Evolutionary conservation across 2,797 vertebrate species (phyloP).

Genomic region (Typhlichthys eigenmanni): DNA sequence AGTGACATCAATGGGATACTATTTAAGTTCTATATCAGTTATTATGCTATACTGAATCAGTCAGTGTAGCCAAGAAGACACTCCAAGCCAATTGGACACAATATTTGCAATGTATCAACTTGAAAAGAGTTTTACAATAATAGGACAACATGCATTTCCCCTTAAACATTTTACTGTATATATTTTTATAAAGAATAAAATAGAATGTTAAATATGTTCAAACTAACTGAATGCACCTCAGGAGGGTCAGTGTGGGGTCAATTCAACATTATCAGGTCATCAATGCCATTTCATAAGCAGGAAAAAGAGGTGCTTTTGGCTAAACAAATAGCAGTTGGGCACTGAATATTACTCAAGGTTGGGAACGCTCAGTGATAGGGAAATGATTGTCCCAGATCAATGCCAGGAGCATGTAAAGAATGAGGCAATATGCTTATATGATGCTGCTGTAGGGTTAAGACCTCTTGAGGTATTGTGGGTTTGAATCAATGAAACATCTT

Average conservation of each 20-base stretch:
- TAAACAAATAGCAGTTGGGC: constrained; percentile 15
- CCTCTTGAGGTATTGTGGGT: neutral
- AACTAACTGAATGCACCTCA: too few relatives aligned
- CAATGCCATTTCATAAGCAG: neutral
- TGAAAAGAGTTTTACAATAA: too few relatives aligned
- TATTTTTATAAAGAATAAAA: too few relatives aligned
- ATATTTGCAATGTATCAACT: too few relatives aligned
- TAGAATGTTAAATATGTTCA: too few relatives aligned
- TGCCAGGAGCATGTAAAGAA: neutral
- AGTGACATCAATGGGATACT: constrained; percentile 24
- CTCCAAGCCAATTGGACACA: constrained; percentile 25
- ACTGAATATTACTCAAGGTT: constrained; percentile 5
- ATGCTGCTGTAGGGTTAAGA: neutral
- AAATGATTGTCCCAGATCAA: neutral
- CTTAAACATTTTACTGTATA: too few relatives aligned
- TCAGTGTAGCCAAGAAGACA: constrained; percentile 26
- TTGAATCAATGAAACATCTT: constrained; percentile 3
- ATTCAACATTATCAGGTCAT: neutral
- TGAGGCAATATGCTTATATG: too few relatives aligned
- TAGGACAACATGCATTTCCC: too few relatives aligned
- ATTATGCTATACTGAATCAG: too few relatives aligned
- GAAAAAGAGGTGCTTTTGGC: neutral
- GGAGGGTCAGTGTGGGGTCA: too few relatives aligned
- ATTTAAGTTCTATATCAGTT: too few relatives aligned
- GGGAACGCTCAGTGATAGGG: constrained; percentile 24